phyloP scores from a whole-genome alignment of 2,888 invertebrate species.

The Cryptops parisi region DNA sequence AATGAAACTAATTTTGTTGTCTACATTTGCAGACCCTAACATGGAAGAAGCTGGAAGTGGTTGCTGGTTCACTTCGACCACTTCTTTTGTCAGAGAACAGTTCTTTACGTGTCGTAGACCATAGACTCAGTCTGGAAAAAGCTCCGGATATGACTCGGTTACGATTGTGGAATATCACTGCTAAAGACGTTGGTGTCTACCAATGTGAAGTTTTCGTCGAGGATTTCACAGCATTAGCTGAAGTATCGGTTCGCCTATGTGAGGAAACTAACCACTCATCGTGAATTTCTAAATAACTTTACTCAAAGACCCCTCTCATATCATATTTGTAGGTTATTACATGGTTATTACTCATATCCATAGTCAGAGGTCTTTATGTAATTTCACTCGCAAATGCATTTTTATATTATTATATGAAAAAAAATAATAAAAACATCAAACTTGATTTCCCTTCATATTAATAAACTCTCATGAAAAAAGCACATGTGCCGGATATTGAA shows the following conservation, averaged over 20 bases:
- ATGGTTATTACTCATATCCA: no score
- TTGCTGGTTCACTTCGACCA: background rate
- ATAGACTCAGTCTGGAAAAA: background rate
- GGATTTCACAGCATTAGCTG: background rate
- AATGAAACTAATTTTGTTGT: constrained; percentile 41
- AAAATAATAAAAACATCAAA: no score
- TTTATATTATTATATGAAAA: no score
- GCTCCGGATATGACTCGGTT: background rate
- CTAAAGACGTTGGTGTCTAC: background rate
- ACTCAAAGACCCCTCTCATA: no score
- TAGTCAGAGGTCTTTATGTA: no score
- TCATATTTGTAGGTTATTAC: no score
- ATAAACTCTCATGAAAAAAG: no score
- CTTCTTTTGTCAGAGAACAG: background rate
- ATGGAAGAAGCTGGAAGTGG: background rate
- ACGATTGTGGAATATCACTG: background rate
- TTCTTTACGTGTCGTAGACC: background rate
- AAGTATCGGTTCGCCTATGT: background rate
- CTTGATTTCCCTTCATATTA: no score
- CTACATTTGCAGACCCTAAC: background rate
- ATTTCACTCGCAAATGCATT: no score
- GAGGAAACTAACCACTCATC: no score
- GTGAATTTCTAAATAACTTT: no score
- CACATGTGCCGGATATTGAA: no score
- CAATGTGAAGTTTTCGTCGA: background rate